Evolutionary conservation across 64 coral and sea anemone genomes (phyloP).

Genomic region (Anthopleura sola): DNA sequence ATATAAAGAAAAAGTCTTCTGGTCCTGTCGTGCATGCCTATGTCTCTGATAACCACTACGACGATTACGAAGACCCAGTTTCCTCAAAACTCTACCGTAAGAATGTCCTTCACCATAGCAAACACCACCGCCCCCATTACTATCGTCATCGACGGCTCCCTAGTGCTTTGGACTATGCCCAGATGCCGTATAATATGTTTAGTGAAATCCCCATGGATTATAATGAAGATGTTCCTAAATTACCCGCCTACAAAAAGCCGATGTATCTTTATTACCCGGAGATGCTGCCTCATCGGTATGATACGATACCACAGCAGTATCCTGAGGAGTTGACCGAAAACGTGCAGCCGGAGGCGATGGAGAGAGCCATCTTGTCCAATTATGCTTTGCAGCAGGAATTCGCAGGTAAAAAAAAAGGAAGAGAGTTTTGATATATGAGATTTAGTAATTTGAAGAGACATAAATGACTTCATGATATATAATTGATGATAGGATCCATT

Average conservation of each 20-base stretch:
- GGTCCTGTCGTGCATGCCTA: slow-evolving; percentile 7
- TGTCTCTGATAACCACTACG: slow-evolving; percentile 1
- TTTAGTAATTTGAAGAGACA: too few relatives aligned
- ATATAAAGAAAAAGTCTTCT: not conserved
- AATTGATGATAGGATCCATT: too few relatives aligned
- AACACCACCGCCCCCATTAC: not conserved
- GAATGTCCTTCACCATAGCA: not conserved
- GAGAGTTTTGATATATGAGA: too few relatives aligned
- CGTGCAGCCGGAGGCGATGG: not conserved
- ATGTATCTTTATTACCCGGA: slow-evolving; percentile 10
- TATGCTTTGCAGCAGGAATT: slow-evolving; percentile 12
- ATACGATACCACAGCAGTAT: not conserved
- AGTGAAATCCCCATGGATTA: not conserved
- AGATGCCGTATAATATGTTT: not conserved
- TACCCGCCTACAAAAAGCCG: not conserved
- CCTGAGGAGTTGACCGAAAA: not conserved
- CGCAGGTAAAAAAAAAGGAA: not conserved
- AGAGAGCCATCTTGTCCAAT: not conserved
- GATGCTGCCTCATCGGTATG: not conserved
- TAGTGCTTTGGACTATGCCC: not conserved
- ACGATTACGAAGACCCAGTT: not conserved
- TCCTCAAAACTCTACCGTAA: not conserved
- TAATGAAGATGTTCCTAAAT: not conserved
- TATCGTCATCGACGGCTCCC: not conserved
- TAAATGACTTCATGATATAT: too few relatives aligned